These are phyloP conservation scores for Sphecodes monilicornis DNA, from an alignment of 2,888 invertebrate species.

Conservation along the genomic window DNA sequence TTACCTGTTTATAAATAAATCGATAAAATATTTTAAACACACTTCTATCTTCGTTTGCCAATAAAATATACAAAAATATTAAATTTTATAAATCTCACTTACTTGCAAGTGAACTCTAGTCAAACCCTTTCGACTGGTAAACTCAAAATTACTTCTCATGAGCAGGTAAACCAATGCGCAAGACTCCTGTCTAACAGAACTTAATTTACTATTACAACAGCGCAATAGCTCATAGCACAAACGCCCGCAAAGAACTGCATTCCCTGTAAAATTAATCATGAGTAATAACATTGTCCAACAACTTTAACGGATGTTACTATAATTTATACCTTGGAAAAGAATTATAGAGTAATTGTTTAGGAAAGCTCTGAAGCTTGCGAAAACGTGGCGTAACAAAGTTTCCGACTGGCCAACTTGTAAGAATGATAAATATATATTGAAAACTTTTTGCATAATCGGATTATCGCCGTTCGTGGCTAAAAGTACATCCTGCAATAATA, in stretches of 20 bases:
- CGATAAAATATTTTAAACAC: conserved; percentile 7
- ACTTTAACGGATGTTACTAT: neutral
- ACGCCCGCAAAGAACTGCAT: conserved; percentile 92
- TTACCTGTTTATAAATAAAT: conserved; percentile 87
- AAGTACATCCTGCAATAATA: conserved; percentile 80
- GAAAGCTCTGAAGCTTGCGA: conserved; percentile 95
- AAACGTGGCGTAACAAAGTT: conserved; percentile 94
- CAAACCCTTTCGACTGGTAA: conserved; percentile 92
- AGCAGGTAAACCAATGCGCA: conserved; percentile 96
- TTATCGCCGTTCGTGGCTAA: conserved; percentile 89
- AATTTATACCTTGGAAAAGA: conserved; percentile 91
- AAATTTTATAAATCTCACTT: conserved; percentile 41
- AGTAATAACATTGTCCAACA: neutral
- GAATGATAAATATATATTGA: conserved; percentile 94
- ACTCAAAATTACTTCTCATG: conserved; percentile 98
- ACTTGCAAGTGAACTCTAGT: conserved; percentile 96
- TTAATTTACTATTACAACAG: conserved; percentile 94
- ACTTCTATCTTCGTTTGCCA: neutral
- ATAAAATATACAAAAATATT: neutral
- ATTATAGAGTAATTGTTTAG: conserved; percentile 95
- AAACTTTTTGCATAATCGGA: conserved; percentile 91
- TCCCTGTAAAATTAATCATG: conserved; percentile 85
- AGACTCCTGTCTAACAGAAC: conserved; percentile 94
- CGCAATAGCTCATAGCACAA: conserved; percentile 92
- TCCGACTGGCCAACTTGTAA: conserved; percentile 96